Conservation (phyloP, 2,113 vertebrate genomes). For the Hypocryptadius cinnamomeus region DNA sequence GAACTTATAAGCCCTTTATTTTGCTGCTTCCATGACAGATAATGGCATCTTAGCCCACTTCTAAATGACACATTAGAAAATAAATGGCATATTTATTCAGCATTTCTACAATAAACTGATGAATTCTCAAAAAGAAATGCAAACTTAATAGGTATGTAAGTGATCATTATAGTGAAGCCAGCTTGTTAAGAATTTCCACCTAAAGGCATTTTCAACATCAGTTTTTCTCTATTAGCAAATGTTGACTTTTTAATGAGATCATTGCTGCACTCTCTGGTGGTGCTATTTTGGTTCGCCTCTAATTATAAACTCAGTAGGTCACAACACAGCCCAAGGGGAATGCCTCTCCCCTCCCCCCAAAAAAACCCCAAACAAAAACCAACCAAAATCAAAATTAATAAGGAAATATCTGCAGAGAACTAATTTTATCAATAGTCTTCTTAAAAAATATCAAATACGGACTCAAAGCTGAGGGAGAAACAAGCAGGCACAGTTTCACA, state of each 20-base stretch:
- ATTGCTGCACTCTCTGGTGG: not conserved
- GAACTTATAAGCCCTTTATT: not conserved
- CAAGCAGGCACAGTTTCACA: not conserved
- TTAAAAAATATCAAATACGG: not conserved
- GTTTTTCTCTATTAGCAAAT: not conserved
- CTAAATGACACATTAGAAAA: not conserved
- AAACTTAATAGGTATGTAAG: not conserved
- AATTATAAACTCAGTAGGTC: constrained; percentile 18
- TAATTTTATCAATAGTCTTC: not conserved
- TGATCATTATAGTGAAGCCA: not conserved
- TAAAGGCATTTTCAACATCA: not conserved
- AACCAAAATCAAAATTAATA: not conserved
- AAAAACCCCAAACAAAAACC: not conserved
- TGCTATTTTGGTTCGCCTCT: not conserved
- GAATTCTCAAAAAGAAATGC: not conserved
- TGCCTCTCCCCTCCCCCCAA: rapidly evolving
- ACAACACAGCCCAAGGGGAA: not conserved
- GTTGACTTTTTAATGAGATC: not conserved
- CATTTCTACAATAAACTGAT: not conserved
- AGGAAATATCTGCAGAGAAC: not conserved
- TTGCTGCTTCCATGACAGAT: not conserved
- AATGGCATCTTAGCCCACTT: not conserved
- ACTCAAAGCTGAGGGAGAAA: not conserved
- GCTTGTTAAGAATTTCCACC: not conserved
- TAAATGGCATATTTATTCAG: not conserved